Evolutionary conservation across 2,797 vertebrate genomes (phyloP).

Genomic region (Microchirus variegatus): DNA sequence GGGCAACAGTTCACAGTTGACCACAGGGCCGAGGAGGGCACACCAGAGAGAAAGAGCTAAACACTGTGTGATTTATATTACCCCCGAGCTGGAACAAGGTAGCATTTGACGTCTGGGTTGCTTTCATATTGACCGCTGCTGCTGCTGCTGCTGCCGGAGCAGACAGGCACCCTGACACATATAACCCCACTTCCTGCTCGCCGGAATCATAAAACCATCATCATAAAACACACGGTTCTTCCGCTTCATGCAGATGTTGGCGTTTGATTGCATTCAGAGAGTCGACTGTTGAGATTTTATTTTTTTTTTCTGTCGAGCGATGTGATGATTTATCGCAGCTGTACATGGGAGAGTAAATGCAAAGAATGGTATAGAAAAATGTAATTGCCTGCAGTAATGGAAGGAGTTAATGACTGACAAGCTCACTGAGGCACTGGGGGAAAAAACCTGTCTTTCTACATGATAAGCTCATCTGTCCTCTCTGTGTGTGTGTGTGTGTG

Average conservation of each 20-base stretch:
- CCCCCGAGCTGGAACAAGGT: slow-evolving; percentile 74
- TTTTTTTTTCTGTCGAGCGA: no score
- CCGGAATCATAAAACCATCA: slow-evolving; percentile 58
- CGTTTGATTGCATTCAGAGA: slow-evolving; percentile 24
- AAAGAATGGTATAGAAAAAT: slow-evolving; percentile 18
- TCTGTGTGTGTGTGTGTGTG: slow-evolving; percentile 32
- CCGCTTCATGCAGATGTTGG: slow-evolving; percentile 26
- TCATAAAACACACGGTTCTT: slow-evolving; percentile 44
- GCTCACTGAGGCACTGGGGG: slow-evolving; percentile 33
- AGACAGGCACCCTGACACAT: slow-evolving; percentile 49
- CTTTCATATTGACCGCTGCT: slow-evolving; percentile 66
- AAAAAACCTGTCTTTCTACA: slow-evolving; percentile 43
- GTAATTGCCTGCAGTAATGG: slow-evolving; percentile 35
- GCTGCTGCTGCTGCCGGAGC: slow-evolving; percentile 41
- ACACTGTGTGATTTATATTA: slow-evolving; percentile 77
- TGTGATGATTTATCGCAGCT: slow-evolving; percentile 27
- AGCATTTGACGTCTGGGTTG: slow-evolving; percentile 59
- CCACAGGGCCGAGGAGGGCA: slow-evolving; percentile 69
- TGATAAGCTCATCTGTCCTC: slow-evolving; percentile 50
- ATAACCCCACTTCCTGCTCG: slow-evolving; percentile 61
- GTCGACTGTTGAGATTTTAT: slow-evolving; percentile 35
- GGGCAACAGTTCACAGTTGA: slow-evolving; percentile 76
- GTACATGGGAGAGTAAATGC: slow-evolving; percentile 22
- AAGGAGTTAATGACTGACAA: slow-evolving; percentile 54
- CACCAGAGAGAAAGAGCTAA: slow-evolving; percentile 64